Conservation (phyloP, 2,797 vertebrate species). For the Moxostoma hubbsi region DNA sequence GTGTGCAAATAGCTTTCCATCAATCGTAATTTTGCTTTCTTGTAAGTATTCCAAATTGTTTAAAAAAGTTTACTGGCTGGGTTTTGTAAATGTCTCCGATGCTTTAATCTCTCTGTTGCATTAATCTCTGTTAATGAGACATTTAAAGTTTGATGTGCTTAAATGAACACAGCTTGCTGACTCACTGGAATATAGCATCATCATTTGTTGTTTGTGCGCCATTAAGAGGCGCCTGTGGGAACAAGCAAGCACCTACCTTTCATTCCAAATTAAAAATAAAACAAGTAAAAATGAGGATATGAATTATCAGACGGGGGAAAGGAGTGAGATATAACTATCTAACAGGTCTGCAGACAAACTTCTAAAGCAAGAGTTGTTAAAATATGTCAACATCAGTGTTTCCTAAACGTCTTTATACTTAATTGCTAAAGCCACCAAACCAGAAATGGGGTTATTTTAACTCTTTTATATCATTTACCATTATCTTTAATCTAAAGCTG, state of each 20-base stretch:
- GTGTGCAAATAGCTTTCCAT: constrained; percentile 5
- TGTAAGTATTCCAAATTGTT: too few relatives aligned
- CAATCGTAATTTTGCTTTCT: constrained; percentile 22
- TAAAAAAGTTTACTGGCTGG: not conserved
- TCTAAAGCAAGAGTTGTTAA: not conserved
- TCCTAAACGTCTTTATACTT: too few relatives aligned
- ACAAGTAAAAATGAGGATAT: not conserved
- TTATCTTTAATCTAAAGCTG: too few relatives aligned
- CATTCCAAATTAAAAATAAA: constrained; percentile 14
- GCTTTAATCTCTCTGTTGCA: not conserved
- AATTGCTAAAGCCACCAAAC: too few relatives aligned
- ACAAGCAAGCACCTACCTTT: constrained; percentile 22
- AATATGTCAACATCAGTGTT: too few relatives aligned
- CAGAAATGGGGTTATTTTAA: too few relatives aligned
- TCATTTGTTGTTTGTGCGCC: constrained; percentile 2
- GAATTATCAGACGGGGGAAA: not conserved
- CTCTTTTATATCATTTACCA: too few relatives aligned
- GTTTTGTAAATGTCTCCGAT: not conserved
- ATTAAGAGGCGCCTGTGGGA: constrained; percentile 23
- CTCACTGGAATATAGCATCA: constrained; percentile 9
- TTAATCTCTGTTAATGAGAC: constrained; percentile 49
- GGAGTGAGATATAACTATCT: not conserved
- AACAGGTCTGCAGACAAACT: not conserved
- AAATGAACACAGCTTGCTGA: constrained; percentile 33
- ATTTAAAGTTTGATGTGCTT: constrained; percentile 38